Conservation (phyloP, 2,797 vertebrate genomes). For the Anguilla pacifica region DNA sequence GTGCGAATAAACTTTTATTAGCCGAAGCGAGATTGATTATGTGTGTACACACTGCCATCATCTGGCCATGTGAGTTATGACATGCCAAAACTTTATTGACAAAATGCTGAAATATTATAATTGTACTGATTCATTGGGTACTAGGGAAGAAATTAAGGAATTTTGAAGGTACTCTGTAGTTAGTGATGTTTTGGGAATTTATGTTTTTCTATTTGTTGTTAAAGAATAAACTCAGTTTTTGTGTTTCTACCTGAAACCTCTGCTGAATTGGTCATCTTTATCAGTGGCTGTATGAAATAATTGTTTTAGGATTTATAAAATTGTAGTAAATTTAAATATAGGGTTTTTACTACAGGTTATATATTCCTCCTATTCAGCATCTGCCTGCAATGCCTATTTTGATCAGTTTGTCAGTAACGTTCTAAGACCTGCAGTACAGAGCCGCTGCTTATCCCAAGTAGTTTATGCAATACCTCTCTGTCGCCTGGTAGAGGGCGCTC, state of each 20-base stretch:
- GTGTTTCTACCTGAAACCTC: neutral
- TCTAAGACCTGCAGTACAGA: too few relatives aligned
- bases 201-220: neutral
- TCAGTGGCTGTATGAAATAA: neutral
- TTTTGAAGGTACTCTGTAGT: neutral
- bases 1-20: slow-evolving; percentile 29
- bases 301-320: neutral
- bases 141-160: neutral
- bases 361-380: neutral
- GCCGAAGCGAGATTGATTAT: slow-evolving; percentile 16
- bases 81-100: neutral
- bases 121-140: neutral
- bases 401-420: neutral
- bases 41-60: slow-evolving; percentile 31
- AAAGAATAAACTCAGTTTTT: neutral
- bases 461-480: neutral
- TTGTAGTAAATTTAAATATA: neutral
- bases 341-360: neutral
- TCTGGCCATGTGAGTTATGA: slow-evolving; percentile 16
- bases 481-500: neutral
- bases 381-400: neutral
- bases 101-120: neutral
- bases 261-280: neutral
- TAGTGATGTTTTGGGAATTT: neutral
- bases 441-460: too few relatives aligned